A percentile compares a stretch with the other conserved stretches of the same genome.
These are phyloP conservation scores for Lycocerus yunnanus DNA, from an alignment of 2,888 invertebrate genomes.

Conservation along the genomic window DNA sequence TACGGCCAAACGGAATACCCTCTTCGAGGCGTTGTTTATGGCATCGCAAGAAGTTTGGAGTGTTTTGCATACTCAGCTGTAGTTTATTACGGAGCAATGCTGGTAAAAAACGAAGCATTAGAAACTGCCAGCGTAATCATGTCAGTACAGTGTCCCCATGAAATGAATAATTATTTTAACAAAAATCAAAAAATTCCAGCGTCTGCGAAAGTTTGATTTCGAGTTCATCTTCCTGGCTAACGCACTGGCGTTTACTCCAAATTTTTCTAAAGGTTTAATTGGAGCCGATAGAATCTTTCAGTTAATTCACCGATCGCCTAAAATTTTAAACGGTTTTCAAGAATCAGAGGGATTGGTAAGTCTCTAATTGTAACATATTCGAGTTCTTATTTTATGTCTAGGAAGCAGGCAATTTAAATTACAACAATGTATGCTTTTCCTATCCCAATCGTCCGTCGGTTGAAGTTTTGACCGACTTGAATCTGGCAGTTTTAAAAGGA, in stretches of 20 bases:
- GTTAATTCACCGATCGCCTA: constrained; percentile 65
- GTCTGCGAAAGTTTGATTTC: constrained; percentile 74
- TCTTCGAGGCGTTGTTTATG: constrained; percentile 70
- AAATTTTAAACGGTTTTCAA: constrained; percentile 55
- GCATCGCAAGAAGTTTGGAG: constrained; percentile 71
- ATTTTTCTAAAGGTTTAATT: constrained; percentile 77
- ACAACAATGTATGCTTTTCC: constrained; percentile 69
- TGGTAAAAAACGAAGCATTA: constrained; percentile 64
- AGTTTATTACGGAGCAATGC: constrained; percentile 73
- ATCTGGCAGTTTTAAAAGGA: neutral
- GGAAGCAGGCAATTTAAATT: constrained; percentile 66
- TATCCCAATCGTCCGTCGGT: constrained; percentile 79
- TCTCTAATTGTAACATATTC: too few relatives aligned
- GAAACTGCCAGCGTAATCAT: constrained; percentile 68
- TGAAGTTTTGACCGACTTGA: constrained; percentile 67
- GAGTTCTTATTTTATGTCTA: too few relatives aligned
- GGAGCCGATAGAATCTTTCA: constrained; percentile 72
- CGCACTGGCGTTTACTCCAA: constrained; percentile 75
- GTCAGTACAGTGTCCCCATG: constrained; percentile 58
- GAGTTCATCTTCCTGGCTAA: constrained; percentile 70
- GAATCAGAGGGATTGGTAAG: constrained; percentile 28
- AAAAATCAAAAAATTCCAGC: constrained; percentile 54
- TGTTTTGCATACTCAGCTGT: constrained; percentile 73
- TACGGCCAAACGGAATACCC: constrained; percentile 64
- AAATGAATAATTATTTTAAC: too few relatives aligned